These are phyloP conservation scores for Poeciliopsis turneri DNA, from an alignment of 2,797 vertebrate genomes.

Conservation along the genomic window DNA sequence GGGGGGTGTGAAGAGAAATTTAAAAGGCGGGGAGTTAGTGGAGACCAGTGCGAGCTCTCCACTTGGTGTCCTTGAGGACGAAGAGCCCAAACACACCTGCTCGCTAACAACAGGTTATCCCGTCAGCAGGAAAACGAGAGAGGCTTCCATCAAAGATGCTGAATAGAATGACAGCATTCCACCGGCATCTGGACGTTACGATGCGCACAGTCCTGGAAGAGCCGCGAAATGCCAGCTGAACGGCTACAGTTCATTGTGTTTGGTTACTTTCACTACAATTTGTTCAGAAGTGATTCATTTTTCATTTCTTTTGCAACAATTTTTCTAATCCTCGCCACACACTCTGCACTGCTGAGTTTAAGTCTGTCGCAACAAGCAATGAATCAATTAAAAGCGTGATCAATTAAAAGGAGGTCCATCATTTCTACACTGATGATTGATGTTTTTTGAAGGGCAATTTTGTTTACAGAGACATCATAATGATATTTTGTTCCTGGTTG, in stretches of 20 bases:
- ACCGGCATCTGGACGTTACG: neutral
- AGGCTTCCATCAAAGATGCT: neutral
- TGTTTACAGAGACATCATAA: too few relatives aligned
- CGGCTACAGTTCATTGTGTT: neutral
- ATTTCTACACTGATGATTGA: too few relatives aligned
- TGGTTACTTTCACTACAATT: neutral
- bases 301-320: neutral
- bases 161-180: neutral
- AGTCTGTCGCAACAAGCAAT: neutral
- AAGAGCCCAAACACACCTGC: constrained; percentile 13
- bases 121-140: neutral
- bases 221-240: neutral
- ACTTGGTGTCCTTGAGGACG: constrained; percentile 44
- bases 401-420: too few relatives aligned
- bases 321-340: neutral
- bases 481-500: too few relatives aligned
- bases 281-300: neutral
- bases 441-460: too few relatives aligned
- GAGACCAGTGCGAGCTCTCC: constrained; percentile 34
- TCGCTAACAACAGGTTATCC: constrained; percentile 24
- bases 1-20: constrained; percentile 19
- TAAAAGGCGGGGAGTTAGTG: constrained; percentile 16
- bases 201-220: neutral
- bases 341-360: neutral
- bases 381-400: too few relatives aligned